Evolutionary conservation across 2,888 invertebrate genomes (phyloP), one percentile per base, ranked within the genome.

Genomic region (Drosophila phalerata): DNA sequence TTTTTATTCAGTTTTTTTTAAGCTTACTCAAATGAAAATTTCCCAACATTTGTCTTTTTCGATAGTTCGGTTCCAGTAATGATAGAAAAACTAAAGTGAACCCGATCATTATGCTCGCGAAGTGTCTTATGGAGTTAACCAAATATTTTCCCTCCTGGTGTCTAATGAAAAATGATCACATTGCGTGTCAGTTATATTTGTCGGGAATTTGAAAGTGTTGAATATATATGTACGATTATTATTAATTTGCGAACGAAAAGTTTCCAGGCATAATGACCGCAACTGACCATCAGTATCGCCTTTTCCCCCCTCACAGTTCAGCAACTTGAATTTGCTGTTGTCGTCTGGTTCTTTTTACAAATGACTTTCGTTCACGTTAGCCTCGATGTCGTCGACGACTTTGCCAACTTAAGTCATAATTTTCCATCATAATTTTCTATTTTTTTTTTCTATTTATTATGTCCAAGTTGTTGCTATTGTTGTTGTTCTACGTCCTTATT

Each of bases 371-470:
- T 76, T 73, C 80, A 82, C 79, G 82, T 79, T 73, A 82, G 69
- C 56, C 42, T n/a, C 47, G 55, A 40, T 55, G 48, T 38, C 38
- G 48, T 58, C 69, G 73, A 56, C 73, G 40, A 52, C 77, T 53
- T 69, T 42, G 69, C 71, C 71, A 75, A 77, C 77, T 82, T 68
- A 79, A 77, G 79, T 85, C 83, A 80, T 82, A 85, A 85, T 83
- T 85, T 85, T 85, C 80, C 77, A 82, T 85, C 71, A 80, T 83
- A 80, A 83, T 83, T 83, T 80, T 80, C 71, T 66, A 73, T 79
- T 68, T 57, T 72, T 79, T 68, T 57, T 72, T 79, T 69, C 74
- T 71, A 80, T 83, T 82, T 82, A 72, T 85, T 85, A 68, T 69
- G 72, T 58, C 58, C 74, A 69, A 62, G 72, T 77, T 79, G 48